Evolutionary conservation across 2,888 invertebrate genomes (phyloP), one percentile per base, ranked within the genome.

Genomic region (Diarsia dahlii): DNA sequence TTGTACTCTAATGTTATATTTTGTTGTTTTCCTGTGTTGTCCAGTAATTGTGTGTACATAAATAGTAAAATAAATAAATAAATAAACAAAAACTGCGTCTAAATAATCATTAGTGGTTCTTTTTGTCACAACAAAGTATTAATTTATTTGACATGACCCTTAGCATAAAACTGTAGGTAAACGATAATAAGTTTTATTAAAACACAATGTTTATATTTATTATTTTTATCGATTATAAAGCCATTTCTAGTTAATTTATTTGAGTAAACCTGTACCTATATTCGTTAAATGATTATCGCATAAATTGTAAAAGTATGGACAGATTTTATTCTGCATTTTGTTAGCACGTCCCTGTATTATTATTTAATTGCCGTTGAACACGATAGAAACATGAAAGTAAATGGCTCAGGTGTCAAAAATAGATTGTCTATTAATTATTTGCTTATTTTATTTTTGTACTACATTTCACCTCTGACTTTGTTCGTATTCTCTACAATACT

Each of bases 261-360:
- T 52, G 10, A 52, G 23, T 20, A 80, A 84, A 81, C 54, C 52
- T 28, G 64, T 79, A 50, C 28, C n/a, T n/a, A 69, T 12, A 74
- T 60, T 65, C 18, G 13, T 56, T 84, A 72, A 79, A 72, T 45
- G 52, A 15, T 64, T 46, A 45, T 71, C 52, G 34, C 20, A 82
- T 80, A 60, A 72, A 84, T 84, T 68, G 3, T 71, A 23, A 20
- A 67, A 48, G 56, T 34, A 23, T 45, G n/a, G n/a, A n/a, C 13
- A 66, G 67, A 58, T 60, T 65, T 63, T 10, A 52, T 71, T 67
- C 56, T 77, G 28, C 34, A 52, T 71, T 67, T 76, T 71, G 72
- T 74, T 74, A 69, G 68, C 62, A 69, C 73, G 34, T 74, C 15
- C 56, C 58, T 67, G 76, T 71, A 76, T 82, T 82, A 78, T 78